Base-by-base conservation (phyloP, 2,888 invertebrate species). In the Itoplectis maculator region DNA sequence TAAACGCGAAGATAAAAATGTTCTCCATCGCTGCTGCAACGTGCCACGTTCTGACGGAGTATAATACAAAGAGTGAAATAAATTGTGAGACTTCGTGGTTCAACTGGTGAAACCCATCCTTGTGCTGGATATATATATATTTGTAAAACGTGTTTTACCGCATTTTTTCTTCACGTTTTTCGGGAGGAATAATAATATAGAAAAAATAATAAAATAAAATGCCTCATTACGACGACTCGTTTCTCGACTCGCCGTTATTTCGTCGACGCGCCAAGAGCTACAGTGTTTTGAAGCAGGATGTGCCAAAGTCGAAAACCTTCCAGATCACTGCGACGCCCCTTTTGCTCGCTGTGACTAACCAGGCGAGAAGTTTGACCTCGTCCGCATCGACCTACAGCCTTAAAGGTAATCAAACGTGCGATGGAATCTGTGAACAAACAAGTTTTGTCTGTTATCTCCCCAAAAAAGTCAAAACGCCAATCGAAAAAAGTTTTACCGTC, bases 191-290 rank as follows among this genome's bases (percentile, higher is more conserved):
- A 65, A 49, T 15, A 69, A 61, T 42, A 23, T 47, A 35, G 20
- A 79, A 15, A n/a, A 73, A 81, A 80, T 70, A 75, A 74, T 29
- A 82, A 72, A 76, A 72, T 47, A 89, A 87, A 82, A 92, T 92
- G 92, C 92, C 92, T 79, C 92, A 92, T 72, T 92, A 92, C 91
- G 92, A 92, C 88, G 92, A 92, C 72, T 90, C 90, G 49, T 92
- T 92, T 77, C 89, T 92, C 68, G 90, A 92, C 82, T 92, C 92
- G 83, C 92, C 92, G 84, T 86, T 91, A 49, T 92, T 92, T 84
- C 90, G 91, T 79, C 91, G 92, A 59, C 91, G 92, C 47, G 90
- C 91, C 49, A 91, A 91, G 68, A 92, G 91, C 76, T 92, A 92
- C 85, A 91, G 91, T 78, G 89, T 92, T 83, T 90, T 92, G 69